Base-by-base conservation (phyloP, 2,888 invertebrate species). In the Gymnoscelis rufifasciata region DNA sequence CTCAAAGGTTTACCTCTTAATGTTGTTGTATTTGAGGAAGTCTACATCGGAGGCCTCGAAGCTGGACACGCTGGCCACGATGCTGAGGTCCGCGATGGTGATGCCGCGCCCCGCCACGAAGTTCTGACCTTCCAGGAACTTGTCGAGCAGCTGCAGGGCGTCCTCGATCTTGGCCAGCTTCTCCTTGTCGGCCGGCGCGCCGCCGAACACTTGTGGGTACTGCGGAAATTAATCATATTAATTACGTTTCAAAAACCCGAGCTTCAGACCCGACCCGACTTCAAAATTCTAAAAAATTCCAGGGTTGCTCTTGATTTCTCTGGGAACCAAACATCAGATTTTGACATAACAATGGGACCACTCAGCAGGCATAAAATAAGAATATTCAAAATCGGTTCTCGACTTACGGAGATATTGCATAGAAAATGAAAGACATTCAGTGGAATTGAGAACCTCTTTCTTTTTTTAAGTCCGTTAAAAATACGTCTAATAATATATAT, bases 1-100 rank as follows among this genome's bases (percentile, higher is more conserved):
- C 6, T 29, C n/a, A 2, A 7, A 15, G 10, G 19, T 35, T 19
- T 52, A 88, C 83, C 87, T 92, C 48, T 79, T 74, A 43, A 94
- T 87, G 62, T 95, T 95, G 36, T 90, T 75, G 79, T 91, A 94
- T 62, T 92, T 91, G 66, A 90, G 89, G 53, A 95, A 69, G 70
- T 95, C 94, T 51, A 92, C 90, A 1, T 89, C 88, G 11, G 90
- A 79, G 38, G 92, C 93, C 65, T 93, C 94, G 52, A 90, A 90
- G 51, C 92, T 93, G 37, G 94, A 92, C 7, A 95, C 89, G 5
- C 91, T 89, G 6, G 93, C 90, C 24, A 92, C 82, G 35, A 95
- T 71, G 26, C 92, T 81, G 30, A 95, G 86, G 76, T 96, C 96
- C 5, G 96, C 96, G 11, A 96, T 72, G 11, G 95, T 95, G 42